phyloP scores from a whole-genome alignment of 2,797 vertebrate genomes.

The Setipinna tenuifilis region DNA sequence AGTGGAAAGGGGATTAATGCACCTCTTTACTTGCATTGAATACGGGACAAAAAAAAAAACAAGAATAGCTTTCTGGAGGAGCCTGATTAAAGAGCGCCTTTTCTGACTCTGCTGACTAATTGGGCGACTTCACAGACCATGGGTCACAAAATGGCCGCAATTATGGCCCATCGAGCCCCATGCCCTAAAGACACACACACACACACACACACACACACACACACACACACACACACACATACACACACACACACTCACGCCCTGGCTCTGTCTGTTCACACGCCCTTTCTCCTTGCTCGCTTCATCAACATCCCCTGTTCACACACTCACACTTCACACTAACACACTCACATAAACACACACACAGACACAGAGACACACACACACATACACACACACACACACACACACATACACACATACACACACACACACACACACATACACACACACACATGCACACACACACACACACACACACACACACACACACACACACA shows the following conservation, averaged over 20 bases:
- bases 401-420: neutral
- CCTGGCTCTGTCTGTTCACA: conserved; percentile 3
- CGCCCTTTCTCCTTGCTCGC: neutral
- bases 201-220: neutral
- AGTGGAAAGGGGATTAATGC: neutral
- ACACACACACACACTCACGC: neutral
- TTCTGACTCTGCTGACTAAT: conserved; percentile 15
- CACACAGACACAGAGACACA: neutral
- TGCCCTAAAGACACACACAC: neutral
- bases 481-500: conserved; percentile 17
- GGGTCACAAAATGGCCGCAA: conserved; percentile 20
- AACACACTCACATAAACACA: neutral
- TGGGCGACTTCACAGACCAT: conserved; percentile 1
- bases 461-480: neutral
- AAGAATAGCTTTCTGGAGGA: conserved; percentile 2
- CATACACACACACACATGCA: neutral
- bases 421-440: conserved; percentile 13
- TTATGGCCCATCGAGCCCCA: neutral
- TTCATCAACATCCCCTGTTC: neutral
- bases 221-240: neutral
- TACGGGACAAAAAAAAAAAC: neutral
- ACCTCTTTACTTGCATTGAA: conserved; percentile 28
- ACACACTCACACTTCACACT: neutral
- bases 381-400: neutral
- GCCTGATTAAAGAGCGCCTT: conserved; percentile 1